phyloP scores from a whole-genome alignment of 2,888 invertebrate genomes.

The Barypeithes pellucidus region DNA sequence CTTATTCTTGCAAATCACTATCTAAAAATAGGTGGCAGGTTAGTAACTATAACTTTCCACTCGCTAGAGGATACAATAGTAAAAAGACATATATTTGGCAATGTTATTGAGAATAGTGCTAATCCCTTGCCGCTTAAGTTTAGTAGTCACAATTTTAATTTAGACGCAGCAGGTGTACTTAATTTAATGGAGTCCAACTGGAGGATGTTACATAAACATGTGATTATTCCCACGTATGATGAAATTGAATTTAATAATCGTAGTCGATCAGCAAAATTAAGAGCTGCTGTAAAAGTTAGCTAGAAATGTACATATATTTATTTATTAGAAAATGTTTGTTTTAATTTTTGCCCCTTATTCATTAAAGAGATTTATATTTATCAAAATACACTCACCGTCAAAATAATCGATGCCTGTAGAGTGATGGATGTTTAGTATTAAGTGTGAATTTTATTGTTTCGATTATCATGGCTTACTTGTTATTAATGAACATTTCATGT shows the following conservation, averaged over 20 bases:
- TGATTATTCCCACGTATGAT: slow-evolving; percentile 80
- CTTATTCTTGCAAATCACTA: slow-evolving; percentile 84
- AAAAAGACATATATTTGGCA: slow-evolving; percentile 89
- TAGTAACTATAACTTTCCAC: slow-evolving; percentile 92
- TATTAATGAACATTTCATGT: no score
- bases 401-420: no score
- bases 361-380: no score
- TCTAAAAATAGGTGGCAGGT: slow-evolving; percentile 83
- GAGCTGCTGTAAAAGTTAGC: slow-evolving; percentile 85
- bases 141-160: slow-evolving; percentile 76
- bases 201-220: slow-evolving; percentile 86
- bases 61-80: slow-evolving; percentile 95
- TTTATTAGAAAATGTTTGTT: background rate
- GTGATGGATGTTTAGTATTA: no score
- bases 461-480: no score
- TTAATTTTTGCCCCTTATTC: background rate
- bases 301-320: slow-evolving; percentile 60
- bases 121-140: slow-evolving; percentile 84
- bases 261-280: slow-evolving; percentile 90
- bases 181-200: slow-evolving; percentile 80
- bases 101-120: slow-evolving; percentile 80
- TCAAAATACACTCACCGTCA: no score
- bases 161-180: slow-evolving; percentile 76
- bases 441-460: no score
- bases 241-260: slow-evolving; percentile 88